Evolutionary conservation across 1,140 invertebrate species (phyloP).

Genomic region (Palaemon carinicauda): DNA sequence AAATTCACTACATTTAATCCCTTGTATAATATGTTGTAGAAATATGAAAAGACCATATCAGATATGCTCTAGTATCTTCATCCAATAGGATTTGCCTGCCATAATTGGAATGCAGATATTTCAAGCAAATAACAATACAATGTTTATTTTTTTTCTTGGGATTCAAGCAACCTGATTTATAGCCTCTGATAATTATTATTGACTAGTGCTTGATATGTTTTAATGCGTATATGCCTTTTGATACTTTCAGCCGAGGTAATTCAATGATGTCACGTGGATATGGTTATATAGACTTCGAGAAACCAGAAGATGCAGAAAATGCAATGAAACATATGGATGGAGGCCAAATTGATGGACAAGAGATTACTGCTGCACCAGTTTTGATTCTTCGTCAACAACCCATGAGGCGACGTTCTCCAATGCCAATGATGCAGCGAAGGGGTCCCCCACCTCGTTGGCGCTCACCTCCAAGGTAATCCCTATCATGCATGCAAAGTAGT

Average conservation of each 20-base stretch:
- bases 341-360: slow-evolving; percentile 85
- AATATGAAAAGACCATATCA: no score
- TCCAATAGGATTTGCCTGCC: no score
- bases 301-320: slow-evolving; percentile 94
- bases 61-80: no score
- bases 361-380: slow-evolving; percentile 92
- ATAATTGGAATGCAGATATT: no score
- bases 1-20: no score
- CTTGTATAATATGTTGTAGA: no score
- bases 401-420: slow-evolving; percentile 68
- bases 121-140: no score
- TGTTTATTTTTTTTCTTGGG: no score
- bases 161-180: no score
- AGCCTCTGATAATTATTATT: no score
- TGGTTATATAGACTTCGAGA: slow-evolving; percentile 95
- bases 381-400: slow-evolving; percentile 78
- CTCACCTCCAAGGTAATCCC: slow-evolving; percentile 63
- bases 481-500: background rate
- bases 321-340: slow-evolving; percentile 99
- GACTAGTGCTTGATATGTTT: background rate
- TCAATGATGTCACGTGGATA: slow-evolving; percentile 85
- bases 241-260: slow-evolving; percentile 80
- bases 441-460: slow-evolving; percentile 70
- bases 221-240: background rate
- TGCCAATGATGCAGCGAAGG: slow-evolving; percentile 59